phyloP scores from a whole-genome alignment of 2,113 vertebrate genomes.

The Mohoua ochrocephala region DNA sequence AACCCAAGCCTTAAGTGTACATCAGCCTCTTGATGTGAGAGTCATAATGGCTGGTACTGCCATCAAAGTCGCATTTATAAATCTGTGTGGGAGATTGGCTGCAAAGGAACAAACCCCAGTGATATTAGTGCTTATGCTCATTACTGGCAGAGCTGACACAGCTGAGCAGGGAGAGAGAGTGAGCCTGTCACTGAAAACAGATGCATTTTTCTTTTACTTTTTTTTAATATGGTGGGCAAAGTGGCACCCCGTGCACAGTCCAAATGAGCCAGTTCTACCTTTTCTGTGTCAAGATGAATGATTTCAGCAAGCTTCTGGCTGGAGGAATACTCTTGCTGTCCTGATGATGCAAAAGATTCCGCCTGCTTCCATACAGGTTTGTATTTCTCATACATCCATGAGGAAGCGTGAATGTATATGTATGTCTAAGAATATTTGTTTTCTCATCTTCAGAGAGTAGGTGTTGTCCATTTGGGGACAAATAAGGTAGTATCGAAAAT shows the following conservation, averaged over 20 bases:
- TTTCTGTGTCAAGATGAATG: background rate
- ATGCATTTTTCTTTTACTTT: background rate
- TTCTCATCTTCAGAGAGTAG: background rate
- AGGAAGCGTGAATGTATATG: background rate
- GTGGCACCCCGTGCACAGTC: background rate
- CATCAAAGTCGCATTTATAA: background rate
- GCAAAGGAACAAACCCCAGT: background rate
- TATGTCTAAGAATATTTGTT: background rate
- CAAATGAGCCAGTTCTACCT: background rate
- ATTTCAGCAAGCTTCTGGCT: background rate
- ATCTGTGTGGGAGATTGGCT: background rate
- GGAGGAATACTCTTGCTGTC: background rate
- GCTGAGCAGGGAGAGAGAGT: background rate
- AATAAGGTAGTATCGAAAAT: background rate
- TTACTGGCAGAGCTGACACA: background rate
- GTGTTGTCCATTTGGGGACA: background rate
- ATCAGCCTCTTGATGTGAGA: background rate
- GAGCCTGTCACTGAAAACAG: background rate
- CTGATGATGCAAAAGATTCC: background rate
- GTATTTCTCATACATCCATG: background rate
- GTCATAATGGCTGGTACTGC: background rate
- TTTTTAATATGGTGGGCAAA: background rate
- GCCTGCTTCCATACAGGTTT: background rate
- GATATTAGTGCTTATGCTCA: background rate
- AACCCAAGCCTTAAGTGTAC: background rate